Base-by-base conservation (phyloP, 2,113 vertebrate genomes). In the Dasyprocta punctata region DNA sequence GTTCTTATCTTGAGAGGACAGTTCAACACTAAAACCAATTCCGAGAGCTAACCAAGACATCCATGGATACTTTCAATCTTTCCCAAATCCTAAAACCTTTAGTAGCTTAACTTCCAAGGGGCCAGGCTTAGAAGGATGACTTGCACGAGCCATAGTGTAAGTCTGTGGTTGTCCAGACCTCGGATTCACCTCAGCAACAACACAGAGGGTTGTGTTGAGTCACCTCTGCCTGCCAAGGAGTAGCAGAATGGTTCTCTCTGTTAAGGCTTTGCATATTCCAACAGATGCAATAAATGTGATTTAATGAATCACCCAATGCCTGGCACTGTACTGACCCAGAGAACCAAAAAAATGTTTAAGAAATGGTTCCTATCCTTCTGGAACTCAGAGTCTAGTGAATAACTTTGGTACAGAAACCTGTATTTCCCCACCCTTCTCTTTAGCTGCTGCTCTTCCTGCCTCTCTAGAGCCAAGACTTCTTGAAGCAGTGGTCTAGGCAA, bases 151-250 rank as follows among this genome's bases (percentile, higher is more conserved):
- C 77, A 73, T 5, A 20, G n/a, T 60, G 38, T 63, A 78, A 19
- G 3, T 16, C 20, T 6, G 16, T 2, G 0, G 38, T 54, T 24
- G 44, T 14, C 8, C 8, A 44, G 80, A 41, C 73, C 10, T 28
- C 61, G 2, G 47, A 24, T 33, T 41, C 7, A 1, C 11, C 47
- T 84, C 47, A 80, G 60, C 16, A 89, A 19, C 7, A 44, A 49
- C 71, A 33, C 75, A 56, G 56, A 6, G 7, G 28, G 30, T 22
- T 20, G 49, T 13, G 0, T 1, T 10, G 49, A 88, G 17, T 24
- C 24, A 30, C 63, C 30, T 54, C 28, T 19, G 14, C 38, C 69
- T 63, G 33, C 80, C n/a, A 0, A 0, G 13, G 7, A 28, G 28
- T 56, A 30, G 47, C 3, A 47, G 93, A 69, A n/a, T 3, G 0